phyloP scores from a whole-genome alignment of 2,888 invertebrate genomes.

The Empis stercorea region DNA sequence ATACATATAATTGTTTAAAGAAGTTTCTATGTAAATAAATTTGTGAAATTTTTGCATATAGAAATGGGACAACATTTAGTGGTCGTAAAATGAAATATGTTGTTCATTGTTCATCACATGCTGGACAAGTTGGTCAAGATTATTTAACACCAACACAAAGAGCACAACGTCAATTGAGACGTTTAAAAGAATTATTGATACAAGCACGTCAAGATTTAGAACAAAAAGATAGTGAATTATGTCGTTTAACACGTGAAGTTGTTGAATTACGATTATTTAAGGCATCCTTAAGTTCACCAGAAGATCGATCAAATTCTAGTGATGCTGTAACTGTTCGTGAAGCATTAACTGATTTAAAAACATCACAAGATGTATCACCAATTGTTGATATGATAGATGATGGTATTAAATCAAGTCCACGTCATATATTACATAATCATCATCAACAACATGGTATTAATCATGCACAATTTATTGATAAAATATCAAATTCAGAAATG shows the following conservation, averaged over 20 bases:
- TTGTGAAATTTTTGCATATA: too few relatives aligned
- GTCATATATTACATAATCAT: constrained; percentile 21
- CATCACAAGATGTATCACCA: constrained; percentile 42
- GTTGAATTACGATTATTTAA: constrained; percentile 70
- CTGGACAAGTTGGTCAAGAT: constrained; percentile 63
- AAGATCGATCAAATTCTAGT: constrained; percentile 66
- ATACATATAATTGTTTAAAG: background rate
- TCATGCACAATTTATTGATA: constrained; percentile 28
- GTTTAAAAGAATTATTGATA: constrained; percentile 56
- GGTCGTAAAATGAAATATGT: constrained; percentile 64
- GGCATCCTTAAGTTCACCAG: constrained; percentile 64
- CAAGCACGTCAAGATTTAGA: constrained; percentile 66
- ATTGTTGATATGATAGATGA: constrained; percentile 39
- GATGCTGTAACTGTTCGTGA: constrained; percentile 62
- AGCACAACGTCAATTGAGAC: constrained; percentile 65
- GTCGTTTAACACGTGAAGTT: constrained; percentile 57
- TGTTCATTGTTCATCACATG: constrained; percentile 71
- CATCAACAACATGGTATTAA: constrained; percentile 34
- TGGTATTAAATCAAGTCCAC: constrained; percentile 32
- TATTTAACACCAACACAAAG: constrained; percentile 82
- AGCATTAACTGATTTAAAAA: constrained; percentile 45
- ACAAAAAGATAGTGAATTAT: constrained; percentile 69
- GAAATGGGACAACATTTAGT: constrained; percentile 58
- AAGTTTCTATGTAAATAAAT: too few relatives aligned
- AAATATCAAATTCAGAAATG: constrained; percentile 40